Conservation (phyloP, 2,888 invertebrate genomes). For the Icerya purchasi region DNA sequence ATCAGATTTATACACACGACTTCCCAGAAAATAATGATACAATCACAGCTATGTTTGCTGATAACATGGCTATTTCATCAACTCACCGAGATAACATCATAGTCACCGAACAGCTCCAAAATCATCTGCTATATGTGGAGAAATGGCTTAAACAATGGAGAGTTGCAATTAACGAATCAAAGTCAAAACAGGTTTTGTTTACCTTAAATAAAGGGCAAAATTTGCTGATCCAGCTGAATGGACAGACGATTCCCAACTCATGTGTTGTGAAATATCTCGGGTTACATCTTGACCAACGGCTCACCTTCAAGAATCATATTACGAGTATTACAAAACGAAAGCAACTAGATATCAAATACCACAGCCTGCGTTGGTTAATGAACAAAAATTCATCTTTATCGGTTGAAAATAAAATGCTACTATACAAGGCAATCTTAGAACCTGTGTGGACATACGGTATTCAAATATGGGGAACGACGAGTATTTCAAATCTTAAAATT, state of each 20-base stretch:
- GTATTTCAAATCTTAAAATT: not conserved
- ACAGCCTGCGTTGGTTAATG: not conserved
- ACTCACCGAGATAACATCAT: too few relatives aligned
- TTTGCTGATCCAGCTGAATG: not conserved
- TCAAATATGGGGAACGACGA: not conserved
- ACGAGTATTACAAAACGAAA: not conserved
- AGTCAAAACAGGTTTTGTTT: not conserved
- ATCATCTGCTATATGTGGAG: too few relatives aligned
- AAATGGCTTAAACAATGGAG: not conserved
- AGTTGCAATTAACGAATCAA: not conserved
- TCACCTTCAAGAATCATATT: not conserved
- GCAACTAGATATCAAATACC: not conserved
- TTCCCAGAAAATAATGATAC: too few relatives aligned
- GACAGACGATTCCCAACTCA: not conserved
- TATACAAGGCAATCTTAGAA: not conserved
- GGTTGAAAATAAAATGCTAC: not conserved
- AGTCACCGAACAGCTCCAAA: too few relatives aligned
- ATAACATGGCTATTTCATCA: too few relatives aligned
- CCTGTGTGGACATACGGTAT: not conserved
- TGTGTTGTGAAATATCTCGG: not conserved
- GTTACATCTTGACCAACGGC: not conserved
- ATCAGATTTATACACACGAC: too few relatives aligned
- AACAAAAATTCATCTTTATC: not conserved
- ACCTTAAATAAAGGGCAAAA: too few relatives aligned
- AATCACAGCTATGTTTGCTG: too few relatives aligned